Evolutionary conservation across 2,888 invertebrate species (phyloP), one percentile per base, ranked within the genome.

Genomic region (Tridacna gigas): DNA sequence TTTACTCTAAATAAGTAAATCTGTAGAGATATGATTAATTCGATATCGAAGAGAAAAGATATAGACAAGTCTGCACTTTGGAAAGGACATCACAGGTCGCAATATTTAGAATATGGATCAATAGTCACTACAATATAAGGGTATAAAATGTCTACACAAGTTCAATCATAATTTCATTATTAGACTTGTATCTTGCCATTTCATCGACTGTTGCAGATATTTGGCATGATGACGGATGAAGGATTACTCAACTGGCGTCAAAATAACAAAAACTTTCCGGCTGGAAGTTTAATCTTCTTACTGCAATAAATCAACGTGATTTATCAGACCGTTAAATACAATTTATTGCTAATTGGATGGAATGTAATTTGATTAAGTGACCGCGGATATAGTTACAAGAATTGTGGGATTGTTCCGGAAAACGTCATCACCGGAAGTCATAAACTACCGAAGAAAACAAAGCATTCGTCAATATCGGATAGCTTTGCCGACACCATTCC

Each of bases 341-440:
- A 71, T 71, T 71, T 71, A 71, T 71, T 71, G 71, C 71, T 71
- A 71, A 71, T 71, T 71, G 71, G 48, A 71, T 71, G 51, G 51
- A 22, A 51, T 51, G 71, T 51, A 71, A 71, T 71, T 71, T 71
- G 71, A 71, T 71, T 20, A 26, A 71, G 71, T 71, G 71, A 22
- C 71, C 18, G 47, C 25, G 25, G 47, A 25, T 12, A 51, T 18
- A 25, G 51, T 47, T 2, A 71, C 15, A 22, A 22, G 22, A 26
- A 71, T 71, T 71, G 51, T 71, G 63, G 63, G 63, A 63, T 63
- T 63, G 63, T 18, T 63, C 63, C 63, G 63, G 63, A 22, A 63
- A 22, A 63, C 25, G 63, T 63, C 63, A 63, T 63, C 63, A 63
- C 63, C 63, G 63, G 63, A 63, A 25, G 63, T 63, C 63, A 22